These are phyloP conservation scores for Hemiscyllium ocellatum DNA, from an alignment of 2,113 vertebrate genomes.

Conservation along the genomic window DNA sequence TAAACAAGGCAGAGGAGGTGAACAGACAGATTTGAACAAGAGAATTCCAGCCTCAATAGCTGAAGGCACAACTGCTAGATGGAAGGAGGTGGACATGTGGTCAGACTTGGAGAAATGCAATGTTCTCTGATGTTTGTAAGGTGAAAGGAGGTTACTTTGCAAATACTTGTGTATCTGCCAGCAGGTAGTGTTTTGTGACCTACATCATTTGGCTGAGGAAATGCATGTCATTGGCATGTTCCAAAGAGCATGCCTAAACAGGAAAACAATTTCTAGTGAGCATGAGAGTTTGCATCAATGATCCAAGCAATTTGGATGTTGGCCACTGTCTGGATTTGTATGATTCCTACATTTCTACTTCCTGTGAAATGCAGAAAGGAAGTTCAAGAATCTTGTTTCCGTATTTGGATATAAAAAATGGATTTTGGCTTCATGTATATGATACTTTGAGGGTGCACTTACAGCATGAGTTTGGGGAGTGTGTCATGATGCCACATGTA, in stretches of 20 bases:
- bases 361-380: neutral
- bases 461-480: neutral
- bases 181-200: neutral
- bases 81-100: too few relatives aligned
- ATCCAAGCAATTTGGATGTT: neutral
- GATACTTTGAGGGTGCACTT: too few relatives aligned
- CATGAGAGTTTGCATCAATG: neutral
- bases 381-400: neutral
- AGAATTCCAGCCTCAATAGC: neutral
- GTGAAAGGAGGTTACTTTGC: neutral
- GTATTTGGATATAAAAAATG: neutral
- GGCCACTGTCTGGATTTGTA: neutral
- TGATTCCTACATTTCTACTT: neutral
- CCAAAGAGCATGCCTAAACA: neutral
- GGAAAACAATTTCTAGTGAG: neutral
- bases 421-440: neutral
- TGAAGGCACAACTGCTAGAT: neutral
- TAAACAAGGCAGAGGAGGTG: neutral
- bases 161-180: too few relatives aligned
- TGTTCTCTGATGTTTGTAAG: neutral
- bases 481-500: neutral
- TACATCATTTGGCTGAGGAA: neutral
- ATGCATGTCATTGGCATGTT: neutral
- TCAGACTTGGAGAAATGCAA: neutral
- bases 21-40: neutral